Base-by-base conservation (phyloP, 2,113 vertebrate species). In the Tupaia chinensis region DNA sequence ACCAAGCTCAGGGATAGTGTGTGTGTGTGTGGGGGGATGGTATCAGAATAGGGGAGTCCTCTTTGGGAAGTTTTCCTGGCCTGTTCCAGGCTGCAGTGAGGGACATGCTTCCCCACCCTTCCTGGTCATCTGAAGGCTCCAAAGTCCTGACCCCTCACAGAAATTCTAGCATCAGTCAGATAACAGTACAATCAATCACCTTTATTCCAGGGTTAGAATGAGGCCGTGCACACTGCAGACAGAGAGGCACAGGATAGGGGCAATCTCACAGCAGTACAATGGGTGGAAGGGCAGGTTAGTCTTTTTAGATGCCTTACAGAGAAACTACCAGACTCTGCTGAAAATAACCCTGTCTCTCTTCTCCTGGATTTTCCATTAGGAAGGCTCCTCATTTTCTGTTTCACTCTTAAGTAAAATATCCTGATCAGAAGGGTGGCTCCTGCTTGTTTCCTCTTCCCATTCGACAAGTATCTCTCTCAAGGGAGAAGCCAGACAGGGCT, bases 131-230 rank as follows among this genome's bases (percentile, higher is more conserved):
- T 66, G 84, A 7, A 94, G 74, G 11, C 89, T 94, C 68, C 82
- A 89, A 13, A 81, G 65, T 58, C 87, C 34, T 81, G 66, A 44
- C 68, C 60, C 73, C 34, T 90, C 93, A 93, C 68, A 97, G 86
- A 94, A 97, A 82, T 78, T 87, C 54, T 93, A 70, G 76, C 96
- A 76, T 93, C 78, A 95, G 1, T 87, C 86, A 34, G 54, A 56
- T 96, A 82, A 82, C 84, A 93, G 81, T 95, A 94, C 81, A 96
- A 22, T 97, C 97, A 97, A 20, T 97, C 96, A 97, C 97, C 96
- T 98, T 98, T 98, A 98, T 98, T 97, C 97, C 89, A 93, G 96
- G 96, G 96, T 97, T 97, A 98, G 97, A 95, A 97, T 85, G 93
- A 95, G 97, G 97, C 95, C 68, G 94, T 96, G 97, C 96, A 97